phyloP scores from a whole-genome alignment of 1,140 invertebrate genomes.

The Diabrotica virgifera region DNA sequence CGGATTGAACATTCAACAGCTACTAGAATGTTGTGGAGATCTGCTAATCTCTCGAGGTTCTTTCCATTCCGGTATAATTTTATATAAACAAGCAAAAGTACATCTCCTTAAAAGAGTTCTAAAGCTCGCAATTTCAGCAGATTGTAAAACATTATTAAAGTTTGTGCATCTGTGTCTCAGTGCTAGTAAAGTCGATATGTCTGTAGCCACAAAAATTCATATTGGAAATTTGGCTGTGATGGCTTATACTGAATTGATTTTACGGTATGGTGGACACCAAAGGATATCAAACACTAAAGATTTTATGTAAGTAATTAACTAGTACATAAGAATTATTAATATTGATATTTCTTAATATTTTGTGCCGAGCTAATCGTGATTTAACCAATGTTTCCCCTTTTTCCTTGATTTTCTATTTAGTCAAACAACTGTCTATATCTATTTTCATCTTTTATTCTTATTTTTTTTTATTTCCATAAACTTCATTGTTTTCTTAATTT shows the following conservation, averaged over 20 bases:
- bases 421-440: too few relatives aligned
- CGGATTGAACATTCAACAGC: slow-evolving; percentile 64
- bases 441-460: too few relatives aligned
- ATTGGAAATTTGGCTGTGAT: slow-evolving; percentile 68
- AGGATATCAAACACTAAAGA: slow-evolving; percentile 51
- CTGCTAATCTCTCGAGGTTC: slow-evolving; percentile 61
- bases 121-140: slow-evolving; percentile 69
- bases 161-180: slow-evolving; percentile 59
- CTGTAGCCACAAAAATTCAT: slow-evolving; percentile 61
- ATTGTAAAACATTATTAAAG: slow-evolving; percentile 65
- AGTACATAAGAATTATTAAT: too few relatives aligned
- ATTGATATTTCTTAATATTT: too few relatives aligned
- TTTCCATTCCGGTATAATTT: slow-evolving; percentile 61
- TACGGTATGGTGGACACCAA: slow-evolving; percentile 46
- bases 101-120: slow-evolving; percentile 65
- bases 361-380: too few relatives aligned
- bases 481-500: too few relatives aligned
- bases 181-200: slow-evolving; percentile 57
- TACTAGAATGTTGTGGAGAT: slow-evolving; percentile 73
- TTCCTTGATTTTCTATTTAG: too few relatives aligned
- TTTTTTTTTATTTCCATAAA: too few relatives aligned
- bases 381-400: too few relatives aligned
- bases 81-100: slow-evolving; percentile 72
- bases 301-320: slow-evolving; percentile 53
- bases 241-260: slow-evolving; percentile 62